Base-by-base conservation (phyloP, 2,888 invertebrate genomes). In the Chelonus formosanus region DNA sequence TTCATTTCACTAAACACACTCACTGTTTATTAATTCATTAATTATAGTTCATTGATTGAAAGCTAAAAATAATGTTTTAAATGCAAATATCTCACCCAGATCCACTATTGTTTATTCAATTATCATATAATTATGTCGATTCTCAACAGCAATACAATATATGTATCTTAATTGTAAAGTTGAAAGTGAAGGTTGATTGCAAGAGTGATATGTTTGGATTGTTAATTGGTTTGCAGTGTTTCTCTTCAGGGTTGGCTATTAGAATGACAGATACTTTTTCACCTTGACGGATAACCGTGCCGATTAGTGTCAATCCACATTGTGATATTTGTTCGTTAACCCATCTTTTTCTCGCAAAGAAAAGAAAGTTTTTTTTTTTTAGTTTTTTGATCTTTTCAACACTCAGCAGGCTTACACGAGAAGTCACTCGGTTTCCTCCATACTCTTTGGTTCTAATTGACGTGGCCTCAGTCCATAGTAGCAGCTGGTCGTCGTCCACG, bases 251-350 rank as follows among this genome's bases (percentile, higher is more conserved):
- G 60, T 63, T 65, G 52, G 32, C 45, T 35, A 44, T 55, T 54
- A 53, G 31, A 8, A 40, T 45, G 63, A 48, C 58, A 53, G 67
- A 63, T 69, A 60, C 52, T 69, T 55, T 65, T 65, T 67, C 63
- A 65, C 64, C 62, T 67, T 70, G 73, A 74, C 73, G 72, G 71
- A 73, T 73, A 72, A 69, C 64, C 44, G 59, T 61, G 64, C 64
- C 72, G 74, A 74, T 76, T 74, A 75, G 73, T 71, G 74, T 75
- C 71, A 72, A 72, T 67, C 68, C 67, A 64, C 40, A 48, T 68
- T 65, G 66, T 72, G 73, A 76, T 75, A 74, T 77, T 77, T 75
- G 75, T 75, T 74, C 74, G 74, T 75, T 75, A 73, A 71, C 71
- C 71, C 67, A 58, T 36, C 36, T 56, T 57, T 55, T 56, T 54